phyloP scores from a whole-genome alignment of 2,888 invertebrate genomes.

The Drosophila tripunctata region DNA sequence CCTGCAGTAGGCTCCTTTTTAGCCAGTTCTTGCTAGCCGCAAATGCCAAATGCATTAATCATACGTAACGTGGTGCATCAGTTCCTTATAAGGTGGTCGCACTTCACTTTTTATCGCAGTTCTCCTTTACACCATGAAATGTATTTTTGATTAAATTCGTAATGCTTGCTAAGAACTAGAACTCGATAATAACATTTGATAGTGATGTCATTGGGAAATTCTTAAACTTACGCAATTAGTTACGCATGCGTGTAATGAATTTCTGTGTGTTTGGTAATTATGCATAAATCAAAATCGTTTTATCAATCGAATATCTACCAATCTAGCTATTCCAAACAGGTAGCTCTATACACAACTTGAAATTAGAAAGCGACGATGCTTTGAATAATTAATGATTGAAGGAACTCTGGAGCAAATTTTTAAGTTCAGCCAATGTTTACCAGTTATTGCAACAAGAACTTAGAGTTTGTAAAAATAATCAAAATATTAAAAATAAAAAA shows the following conservation, averaged over 20 bases:
- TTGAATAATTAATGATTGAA: conserved; percentile 34
- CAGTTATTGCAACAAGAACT: too few relatives aligned
- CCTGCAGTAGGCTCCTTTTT: conserved; percentile 16
- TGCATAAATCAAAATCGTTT: conserved; percentile 42
- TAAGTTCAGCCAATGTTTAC: too few relatives aligned
- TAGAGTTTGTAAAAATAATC: too few relatives aligned
- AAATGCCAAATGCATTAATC: conserved; percentile 61
- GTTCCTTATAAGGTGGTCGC: neutral
- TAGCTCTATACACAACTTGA: conserved; percentile 36
- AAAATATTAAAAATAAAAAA: too few relatives aligned
- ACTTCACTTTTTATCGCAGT: neutral
- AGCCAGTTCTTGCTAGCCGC: conserved; percentile 18
- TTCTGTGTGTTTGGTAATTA: conserved; percentile 27
- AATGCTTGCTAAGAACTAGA: neutral
- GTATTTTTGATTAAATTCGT: conserved; percentile 6
- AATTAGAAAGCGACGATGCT: conserved; percentile 48
- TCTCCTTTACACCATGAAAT: conserved; percentile 9
- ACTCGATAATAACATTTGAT: neutral
- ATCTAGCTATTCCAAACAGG: conserved; percentile 42
- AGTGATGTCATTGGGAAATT: conserved; percentile 33
- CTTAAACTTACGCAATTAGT: conserved; percentile 12
- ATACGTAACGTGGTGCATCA: conserved; percentile 44
- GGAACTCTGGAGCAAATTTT: neutral
- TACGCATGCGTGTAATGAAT: conserved; percentile 44
- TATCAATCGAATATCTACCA: conserved; percentile 14